A percentile compares a stretch with the other conserved stretches of the same genome.
Conservation (phyloP, 2,888 invertebrate species). For the Leptinotarsa tumamoca region DNA sequence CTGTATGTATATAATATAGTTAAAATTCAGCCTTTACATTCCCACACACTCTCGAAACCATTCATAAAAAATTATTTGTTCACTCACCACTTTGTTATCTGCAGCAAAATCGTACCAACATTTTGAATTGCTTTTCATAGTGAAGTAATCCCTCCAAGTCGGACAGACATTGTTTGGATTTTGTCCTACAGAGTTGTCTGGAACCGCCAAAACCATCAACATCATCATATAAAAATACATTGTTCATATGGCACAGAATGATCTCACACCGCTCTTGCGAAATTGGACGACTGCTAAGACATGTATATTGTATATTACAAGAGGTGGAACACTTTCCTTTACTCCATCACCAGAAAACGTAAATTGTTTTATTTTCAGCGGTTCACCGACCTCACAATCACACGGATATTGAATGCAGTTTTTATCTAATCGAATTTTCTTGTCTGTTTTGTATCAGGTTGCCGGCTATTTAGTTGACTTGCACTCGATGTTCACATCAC, state of each 20-base stretch:
- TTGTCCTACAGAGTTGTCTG: background rate
- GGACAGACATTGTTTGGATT: constrained; percentile 61
- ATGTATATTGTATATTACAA: constrained; percentile 32
- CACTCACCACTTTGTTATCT: constrained; percentile 59
- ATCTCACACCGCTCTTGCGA: constrained; percentile 6
- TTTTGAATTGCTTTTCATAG: constrained; percentile 58
- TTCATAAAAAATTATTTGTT: background rate
- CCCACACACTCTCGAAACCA: background rate
- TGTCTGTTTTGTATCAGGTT: background rate
- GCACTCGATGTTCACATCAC: too few species aligned
- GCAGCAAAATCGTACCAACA: constrained; percentile 63
- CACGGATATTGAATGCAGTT: constrained; percentile 5
- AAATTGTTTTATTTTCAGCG: constrained; percentile 45
- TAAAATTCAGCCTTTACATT: background rate
- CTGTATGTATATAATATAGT: too few species aligned
- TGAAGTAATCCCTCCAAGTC: constrained; percentile 59
- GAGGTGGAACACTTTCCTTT: constrained; percentile 50
- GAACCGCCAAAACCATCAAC: background rate
- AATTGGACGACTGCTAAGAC: constrained; percentile 41
- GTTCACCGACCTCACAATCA: constrained; percentile 44
- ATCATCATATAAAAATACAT: constrained; percentile 5
- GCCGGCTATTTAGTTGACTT: background rate
- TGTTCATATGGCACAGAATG: constrained; percentile 21
- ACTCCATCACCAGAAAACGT: constrained; percentile 12
- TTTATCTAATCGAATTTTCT: constrained; percentile 1